Evolutionary conservation across 2,797 vertebrate genomes (phyloP).

Genomic region (Rhinella marina): DNA sequence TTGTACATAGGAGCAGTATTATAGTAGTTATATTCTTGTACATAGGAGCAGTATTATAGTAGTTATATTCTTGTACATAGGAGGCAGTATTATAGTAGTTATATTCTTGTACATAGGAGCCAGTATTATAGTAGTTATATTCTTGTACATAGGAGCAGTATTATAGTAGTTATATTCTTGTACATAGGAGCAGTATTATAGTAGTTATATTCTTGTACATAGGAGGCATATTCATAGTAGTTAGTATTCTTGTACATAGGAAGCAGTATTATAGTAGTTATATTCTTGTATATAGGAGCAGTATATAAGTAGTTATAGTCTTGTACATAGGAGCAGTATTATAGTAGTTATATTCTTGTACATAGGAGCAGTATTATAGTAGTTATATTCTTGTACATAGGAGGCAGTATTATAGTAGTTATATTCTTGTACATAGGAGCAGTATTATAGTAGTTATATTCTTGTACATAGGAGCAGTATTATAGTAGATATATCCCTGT

Average conservation of each 20-base stretch:
- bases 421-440: slow-evolving; percentile 10
- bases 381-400: slow-evolving; percentile 19
- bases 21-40: slow-evolving; percentile 9
- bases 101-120: slow-evolving; percentile 6
- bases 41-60: slow-evolving; percentile 5
- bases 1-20: slow-evolving; percentile 1
- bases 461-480: not conserved
- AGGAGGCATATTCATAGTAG: not conserved
- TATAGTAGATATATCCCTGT: not conserved
- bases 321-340: slow-evolving; percentile 2
- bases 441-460: slow-evolving; percentile 13
- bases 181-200: slow-evolving; percentile 5
- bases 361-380: slow-evolving; percentile 6
- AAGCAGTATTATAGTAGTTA: slow-evolving; percentile 13
- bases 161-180: slow-evolving; percentile 15
- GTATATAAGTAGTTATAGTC: slow-evolving; percentile 9
- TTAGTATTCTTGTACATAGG: slow-evolving; percentile 14
- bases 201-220: slow-evolving; percentile 11
- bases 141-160: not conserved
- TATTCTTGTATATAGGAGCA: slow-evolving; percentile 12
- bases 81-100: slow-evolving; percentile 17
- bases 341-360: slow-evolving; percentile 22
- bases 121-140: slow-evolving; percentile 15
- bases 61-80: slow-evolving; percentile 8
- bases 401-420: not conserved